phyloP scores from a whole-genome alignment of 2,797 vertebrate genomes.

The Poecilia velifera region DNA sequence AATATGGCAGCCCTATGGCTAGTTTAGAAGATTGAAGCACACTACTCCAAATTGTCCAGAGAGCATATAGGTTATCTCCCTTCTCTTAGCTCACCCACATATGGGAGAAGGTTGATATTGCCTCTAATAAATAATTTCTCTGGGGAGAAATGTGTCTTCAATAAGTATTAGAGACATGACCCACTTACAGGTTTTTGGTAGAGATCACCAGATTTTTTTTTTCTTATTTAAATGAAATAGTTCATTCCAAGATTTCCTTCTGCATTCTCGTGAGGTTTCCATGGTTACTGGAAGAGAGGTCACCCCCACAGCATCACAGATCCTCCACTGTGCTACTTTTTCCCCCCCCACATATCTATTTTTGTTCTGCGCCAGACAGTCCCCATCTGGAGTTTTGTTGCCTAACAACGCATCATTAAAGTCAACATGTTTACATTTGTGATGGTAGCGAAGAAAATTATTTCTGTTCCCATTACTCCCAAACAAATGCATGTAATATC shows the following conservation, averaged over 20 bases:
- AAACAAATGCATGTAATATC: background rate
- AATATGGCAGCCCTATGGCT: background rate
- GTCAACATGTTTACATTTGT: background rate
- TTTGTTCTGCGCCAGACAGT: background rate
- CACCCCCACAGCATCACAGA: background rate
- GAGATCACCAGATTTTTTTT: background rate
- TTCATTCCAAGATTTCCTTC: background rate
- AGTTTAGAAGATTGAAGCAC: background rate
- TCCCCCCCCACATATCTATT: background rate
- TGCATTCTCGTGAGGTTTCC: background rate
- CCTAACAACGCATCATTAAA: background rate
- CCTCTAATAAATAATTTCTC: background rate
- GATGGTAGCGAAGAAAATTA: background rate
- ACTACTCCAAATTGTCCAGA: background rate
- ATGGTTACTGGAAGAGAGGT: background rate
- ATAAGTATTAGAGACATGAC: background rate
- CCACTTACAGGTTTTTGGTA: background rate
- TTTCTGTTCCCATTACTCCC: background rate
- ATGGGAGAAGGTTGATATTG: background rate
- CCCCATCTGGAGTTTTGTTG: background rate
- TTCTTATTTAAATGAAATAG: background rate
- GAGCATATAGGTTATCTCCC: background rate
- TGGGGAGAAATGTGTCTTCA: background rate
- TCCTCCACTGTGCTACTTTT: background rate
- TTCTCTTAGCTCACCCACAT: background rate